Conservation (phyloP, 2,113 vertebrate species). For the Harpagus bidentatus region DNA sequence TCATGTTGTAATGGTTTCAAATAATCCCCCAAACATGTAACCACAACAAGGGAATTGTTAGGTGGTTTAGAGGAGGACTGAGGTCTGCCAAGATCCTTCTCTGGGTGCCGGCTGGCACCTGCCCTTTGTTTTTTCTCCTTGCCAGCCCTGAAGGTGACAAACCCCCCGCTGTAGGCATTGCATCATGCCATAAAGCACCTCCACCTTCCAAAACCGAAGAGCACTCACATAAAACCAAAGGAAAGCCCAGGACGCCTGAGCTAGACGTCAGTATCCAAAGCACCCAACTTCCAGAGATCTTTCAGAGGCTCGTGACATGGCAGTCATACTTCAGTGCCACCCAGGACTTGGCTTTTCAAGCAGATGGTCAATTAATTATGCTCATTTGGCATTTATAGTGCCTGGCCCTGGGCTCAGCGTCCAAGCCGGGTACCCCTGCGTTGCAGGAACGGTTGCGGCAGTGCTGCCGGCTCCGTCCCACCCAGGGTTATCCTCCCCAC, state of each 20-base stretch:
- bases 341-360: not conserved
- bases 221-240: accelerated
- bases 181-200: not conserved
- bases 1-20: not conserved
- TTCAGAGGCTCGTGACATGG: accelerated
- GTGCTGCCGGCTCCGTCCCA: not conserved
- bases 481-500: not conserved
- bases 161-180: not conserved
- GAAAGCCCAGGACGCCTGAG: not conserved
- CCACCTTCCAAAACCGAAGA: accelerated
- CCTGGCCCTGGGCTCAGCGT: not conserved
- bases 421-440: accelerated
- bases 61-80: not conserved
- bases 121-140: not conserved
- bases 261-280: accelerated
- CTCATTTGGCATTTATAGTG: not conserved
- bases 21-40: not conserved
- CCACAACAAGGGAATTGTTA: not conserved
- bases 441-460: accelerated
- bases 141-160: not conserved
- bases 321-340: not conserved
- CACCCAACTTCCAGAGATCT: not conserved
- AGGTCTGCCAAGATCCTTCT: not conserved
- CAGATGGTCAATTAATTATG: slow-evolving; percentile 47
- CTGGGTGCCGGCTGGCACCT: not conserved